Evolutionary conservation across 2,888 invertebrate species (phyloP).

Genomic region (Agrenia bidenticulata): DNA sequence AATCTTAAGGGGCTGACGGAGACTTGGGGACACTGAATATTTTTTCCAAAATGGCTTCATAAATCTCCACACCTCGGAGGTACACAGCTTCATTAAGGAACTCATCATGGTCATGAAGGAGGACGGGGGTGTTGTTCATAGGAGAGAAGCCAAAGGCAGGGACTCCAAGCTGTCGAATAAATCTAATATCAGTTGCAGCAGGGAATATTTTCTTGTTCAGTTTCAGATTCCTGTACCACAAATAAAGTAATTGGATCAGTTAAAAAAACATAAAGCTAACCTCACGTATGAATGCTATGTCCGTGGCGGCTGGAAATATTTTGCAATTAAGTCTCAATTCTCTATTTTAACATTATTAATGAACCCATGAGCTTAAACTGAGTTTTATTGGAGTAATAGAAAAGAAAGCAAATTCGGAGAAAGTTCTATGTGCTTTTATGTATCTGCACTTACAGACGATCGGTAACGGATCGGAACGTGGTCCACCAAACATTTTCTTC

Average conservation of each 20-base stretch:
- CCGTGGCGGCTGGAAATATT: conserved; percentile 43
- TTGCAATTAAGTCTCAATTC: conserved; percentile 31
- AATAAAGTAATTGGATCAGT: too few relatives aligned
- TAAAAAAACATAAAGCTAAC: conserved; percentile 28
- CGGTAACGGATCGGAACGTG: conserved; percentile 65
- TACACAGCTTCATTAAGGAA: conserved; percentile 75
- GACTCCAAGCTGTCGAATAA: conserved; percentile 72
- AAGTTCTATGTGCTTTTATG: too few relatives aligned
- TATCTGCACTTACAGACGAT: conserved; percentile 31
- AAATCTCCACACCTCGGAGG: conserved; percentile 78
- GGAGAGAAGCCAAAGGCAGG: conserved; percentile 90
- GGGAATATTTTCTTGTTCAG: conserved; percentile 76
- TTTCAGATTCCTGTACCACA: conserved; percentile 66
- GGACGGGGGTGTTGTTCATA: conserved; percentile 77
- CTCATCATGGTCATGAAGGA: conserved; percentile 90
- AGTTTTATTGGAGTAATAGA: too few relatives aligned
- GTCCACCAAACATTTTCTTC: conserved; percentile 71
- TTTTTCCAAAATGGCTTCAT: conserved; percentile 62
- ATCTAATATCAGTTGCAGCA: conserved; percentile 88
- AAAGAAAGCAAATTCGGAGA: too few relatives aligned
- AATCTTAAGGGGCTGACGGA: background rate
- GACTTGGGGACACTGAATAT: conserved; percentile 38
- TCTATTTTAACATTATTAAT: too few relatives aligned
- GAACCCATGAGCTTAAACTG: too few relatives aligned
- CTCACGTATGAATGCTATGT: conserved; percentile 36